Base-by-base conservation (phyloP, 2,888 invertebrate species). In the Eledona agricola region DNA sequence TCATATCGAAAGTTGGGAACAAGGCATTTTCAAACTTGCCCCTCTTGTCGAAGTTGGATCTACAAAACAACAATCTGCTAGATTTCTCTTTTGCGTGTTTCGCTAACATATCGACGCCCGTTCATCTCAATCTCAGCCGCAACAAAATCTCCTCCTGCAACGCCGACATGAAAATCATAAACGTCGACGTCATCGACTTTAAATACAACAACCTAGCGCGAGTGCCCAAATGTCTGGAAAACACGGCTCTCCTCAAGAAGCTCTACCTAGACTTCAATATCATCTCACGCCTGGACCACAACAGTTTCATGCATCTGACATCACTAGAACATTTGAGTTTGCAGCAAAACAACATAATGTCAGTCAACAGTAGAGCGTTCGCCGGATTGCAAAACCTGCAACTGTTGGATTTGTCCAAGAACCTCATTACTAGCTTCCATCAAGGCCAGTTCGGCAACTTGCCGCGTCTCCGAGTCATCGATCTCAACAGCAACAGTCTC, bases 401-500 rank as follows among this genome's bases (percentile, higher is more conserved):
- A 75, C 84, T 88, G 66, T 76, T 94, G 38, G 91, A 93, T 71
- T 76, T 93, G 9, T 89, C 90, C 25, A 83, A 81, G 64, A 94
- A 94, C 73, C 79, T 81, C 22, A 83, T 94, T 55, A 83, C 85
- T 12, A 88, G 89, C 71, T 76, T 94, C 61, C 87, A 90, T 53
- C 85, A 86, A 43, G 89, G 88, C 67, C 90, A 90, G 73, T 93
- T 91, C 77, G 85, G 85, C 38, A 88, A 88, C 73, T 78, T 91
- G 64, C 84, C 85, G 60, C 87, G 85, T 63, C 76, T 93, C 47
- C 80, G 90, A 50, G 84, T 89, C 56, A 74, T 93, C 23, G 85
- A 89, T 73, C 74, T 93, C 53, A 83, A 85, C 57, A 81, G 83
- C 52, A 93, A 93, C 72, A 83, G 83, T 58, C 75, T 93, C 58